Percentiles rank a stretch among this genome's conserved stretches.
These are phyloP conservation scores for Bufotes viridis DNA, from an alignment of 2,797 vertebrate genomes.

Conservation along the genomic window DNA sequence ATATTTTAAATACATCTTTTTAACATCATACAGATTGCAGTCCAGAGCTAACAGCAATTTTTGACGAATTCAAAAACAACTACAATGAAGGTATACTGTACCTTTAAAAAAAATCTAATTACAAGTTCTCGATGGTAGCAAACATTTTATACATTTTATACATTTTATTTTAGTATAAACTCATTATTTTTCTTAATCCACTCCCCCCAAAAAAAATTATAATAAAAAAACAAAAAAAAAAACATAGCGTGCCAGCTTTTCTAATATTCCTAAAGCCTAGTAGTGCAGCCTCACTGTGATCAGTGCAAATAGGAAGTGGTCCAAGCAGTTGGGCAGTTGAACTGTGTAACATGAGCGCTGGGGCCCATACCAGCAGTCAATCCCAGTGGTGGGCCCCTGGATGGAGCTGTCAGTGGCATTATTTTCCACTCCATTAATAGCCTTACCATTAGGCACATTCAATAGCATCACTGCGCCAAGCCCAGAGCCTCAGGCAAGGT, in stretches of 20 bases:
- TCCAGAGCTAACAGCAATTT: too few relatives aligned
- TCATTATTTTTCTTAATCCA: neutral
- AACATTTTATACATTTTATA: neutral
- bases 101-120: neutral
- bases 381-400: neutral
- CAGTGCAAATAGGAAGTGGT: neutral
- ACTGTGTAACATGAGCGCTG: neutral
- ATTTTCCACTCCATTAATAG: neutral
- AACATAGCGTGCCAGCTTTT: neutral
- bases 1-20: too few relatives aligned
- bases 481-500: neutral
- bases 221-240: accelerated
- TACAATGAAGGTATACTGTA: too few relatives aligned
- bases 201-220: neutral
- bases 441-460: neutral
- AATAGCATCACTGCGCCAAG: neutral
- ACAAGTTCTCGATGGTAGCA: neutral
- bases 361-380: neutral
- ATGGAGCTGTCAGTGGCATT: neutral
- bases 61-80: too few relatives aligned
- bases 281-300: neutral
- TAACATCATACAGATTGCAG: too few relatives aligned
- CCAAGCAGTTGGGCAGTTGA: neutral
- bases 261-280: neutral
- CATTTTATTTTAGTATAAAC: neutral